phyloP scores from a whole-genome alignment of 2,888 invertebrate species.

The Helleia helle region DNA sequence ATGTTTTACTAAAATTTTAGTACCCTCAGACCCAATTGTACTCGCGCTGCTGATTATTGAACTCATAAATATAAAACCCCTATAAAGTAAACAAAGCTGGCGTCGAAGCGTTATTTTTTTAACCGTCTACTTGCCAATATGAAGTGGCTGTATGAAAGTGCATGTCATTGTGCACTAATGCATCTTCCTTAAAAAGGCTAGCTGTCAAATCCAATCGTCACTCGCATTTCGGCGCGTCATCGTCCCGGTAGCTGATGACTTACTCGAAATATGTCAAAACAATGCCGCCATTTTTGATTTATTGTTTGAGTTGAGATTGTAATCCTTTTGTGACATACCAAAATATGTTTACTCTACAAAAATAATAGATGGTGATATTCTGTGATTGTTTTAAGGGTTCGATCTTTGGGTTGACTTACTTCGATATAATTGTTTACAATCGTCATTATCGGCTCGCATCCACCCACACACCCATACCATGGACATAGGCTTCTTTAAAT shows the following conservation, averaged over 20 bases:
- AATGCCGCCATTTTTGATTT: slow-evolving; percentile 12
- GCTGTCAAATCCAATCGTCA: slow-evolving; percentile 13
- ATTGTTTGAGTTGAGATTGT: slow-evolving; percentile 8
- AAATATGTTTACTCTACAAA: too few species aligned
- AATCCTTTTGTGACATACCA: too few species aligned
- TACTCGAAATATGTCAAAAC: slow-evolving; percentile 26
- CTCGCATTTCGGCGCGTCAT: slow-evolving; percentile 23
- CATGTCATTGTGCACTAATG: slow-evolving; percentile 20
- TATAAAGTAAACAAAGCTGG: slow-evolving; percentile 3
- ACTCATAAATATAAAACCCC: neutral
- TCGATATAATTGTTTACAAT: too few species aligned
- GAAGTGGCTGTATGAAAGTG: slow-evolving; percentile 8
- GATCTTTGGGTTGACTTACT: too few species aligned
- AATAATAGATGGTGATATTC: too few species aligned
- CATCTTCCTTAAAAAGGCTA: slow-evolving; percentile 18
- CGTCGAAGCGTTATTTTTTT: slow-evolving; percentile 2
- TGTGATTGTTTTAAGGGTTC: too few species aligned
- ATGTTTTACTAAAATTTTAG: too few species aligned
- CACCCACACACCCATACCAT: too few species aligned
- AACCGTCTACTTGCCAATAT: slow-evolving; percentile 12
- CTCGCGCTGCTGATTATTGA: neutral
- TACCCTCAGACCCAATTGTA: too few species aligned
- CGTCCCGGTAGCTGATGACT: slow-evolving; percentile 21
- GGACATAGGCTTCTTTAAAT: too few species aligned
- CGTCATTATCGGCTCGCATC: too few species aligned